Evolutionary conservation across 2,888 invertebrate species (phyloP).

Genomic region (Euphydryas editha): DNA sequence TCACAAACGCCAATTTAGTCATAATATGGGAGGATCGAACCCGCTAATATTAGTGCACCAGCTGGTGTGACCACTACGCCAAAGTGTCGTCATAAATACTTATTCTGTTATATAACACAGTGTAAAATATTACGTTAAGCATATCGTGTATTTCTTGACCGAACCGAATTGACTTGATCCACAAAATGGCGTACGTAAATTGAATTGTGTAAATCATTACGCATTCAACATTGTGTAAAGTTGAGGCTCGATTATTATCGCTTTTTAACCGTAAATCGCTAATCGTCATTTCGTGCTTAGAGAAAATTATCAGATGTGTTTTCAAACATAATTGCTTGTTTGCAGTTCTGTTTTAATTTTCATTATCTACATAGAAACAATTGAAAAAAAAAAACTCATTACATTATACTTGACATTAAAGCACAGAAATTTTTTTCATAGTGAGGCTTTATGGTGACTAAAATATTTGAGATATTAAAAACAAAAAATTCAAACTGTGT

Average conservation of each 20-base stretch:
- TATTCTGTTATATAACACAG: not conserved
- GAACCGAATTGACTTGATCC: conserved; percentile 31
- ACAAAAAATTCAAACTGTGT: too few species aligned
- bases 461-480: too few species aligned
- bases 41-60: too few species aligned
- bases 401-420: too few species aligned
- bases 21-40: too few species aligned
- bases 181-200: conserved; percentile 38
- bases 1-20: too few species aligned
- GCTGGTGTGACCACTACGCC: too few species aligned
- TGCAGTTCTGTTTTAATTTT: not conserved
- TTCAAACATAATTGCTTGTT: conserved; percentile 14
- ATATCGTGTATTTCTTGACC: conserved; percentile 36
- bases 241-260: conserved; percentile 39
- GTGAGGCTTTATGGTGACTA: too few species aligned
- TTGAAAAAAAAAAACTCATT: too few species aligned
- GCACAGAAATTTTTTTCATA: too few species aligned
- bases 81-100: not conserved
- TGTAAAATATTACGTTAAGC: conserved; percentile 37
- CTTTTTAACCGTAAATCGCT: conserved; percentile 38
- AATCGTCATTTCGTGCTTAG: conserved; percentile 48
- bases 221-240: conserved; percentile 42
- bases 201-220: conserved; percentile 42
- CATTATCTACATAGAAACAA: not conserved
- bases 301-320: conserved; percentile 51